Conservation (phyloP, 1,140 invertebrate genomes). For the Battus philenor region DNA sequence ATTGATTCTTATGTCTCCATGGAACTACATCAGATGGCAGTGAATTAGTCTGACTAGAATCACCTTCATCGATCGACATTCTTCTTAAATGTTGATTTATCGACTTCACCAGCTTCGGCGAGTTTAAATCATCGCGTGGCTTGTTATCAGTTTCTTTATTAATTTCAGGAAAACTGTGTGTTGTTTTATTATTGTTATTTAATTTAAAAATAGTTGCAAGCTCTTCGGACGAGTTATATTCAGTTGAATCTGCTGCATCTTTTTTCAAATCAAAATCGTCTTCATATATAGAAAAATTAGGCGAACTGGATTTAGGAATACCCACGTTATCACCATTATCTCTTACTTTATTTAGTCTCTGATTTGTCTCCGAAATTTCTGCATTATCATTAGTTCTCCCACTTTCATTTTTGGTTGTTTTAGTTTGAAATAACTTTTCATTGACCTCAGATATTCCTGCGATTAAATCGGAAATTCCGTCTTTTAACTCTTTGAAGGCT, state of each 20-base stretch:
- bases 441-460: constrained; percentile 71
- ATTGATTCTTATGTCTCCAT: constrained; percentile 62
- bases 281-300: constrained; percentile 60
- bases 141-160: constrained; percentile 34
- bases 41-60: constrained; percentile 60
- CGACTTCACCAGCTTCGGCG: constrained; percentile 68
- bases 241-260: constrained; percentile 70
- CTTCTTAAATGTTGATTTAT: constrained; percentile 67
- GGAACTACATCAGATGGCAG: constrained; percentile 57
- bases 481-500: constrained; percentile 72
- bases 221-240: constrained; percentile 79
- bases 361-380: constrained; percentile 68
- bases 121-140: constrained; percentile 56
- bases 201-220: constrained; percentile 77
- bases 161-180: constrained; percentile 20
- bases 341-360: constrained; percentile 74
- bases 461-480: constrained; percentile 71
- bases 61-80: constrained; percentile 57
- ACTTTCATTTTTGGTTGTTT: constrained; percentile 31
- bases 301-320: constrained; percentile 40
- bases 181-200: constrained; percentile 37
- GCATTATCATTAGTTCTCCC: constrained; percentile 23
- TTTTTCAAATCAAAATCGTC: constrained; percentile 59
- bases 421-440: constrained; percentile 64
- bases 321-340: constrained; percentile 50